Percentiles rank a stretch among this genome's conserved stretches.
Evolutionary conservation across 2,113 vertebrate genomes (phyloP).

Genomic region (Taurulus bubalis): DNA sequence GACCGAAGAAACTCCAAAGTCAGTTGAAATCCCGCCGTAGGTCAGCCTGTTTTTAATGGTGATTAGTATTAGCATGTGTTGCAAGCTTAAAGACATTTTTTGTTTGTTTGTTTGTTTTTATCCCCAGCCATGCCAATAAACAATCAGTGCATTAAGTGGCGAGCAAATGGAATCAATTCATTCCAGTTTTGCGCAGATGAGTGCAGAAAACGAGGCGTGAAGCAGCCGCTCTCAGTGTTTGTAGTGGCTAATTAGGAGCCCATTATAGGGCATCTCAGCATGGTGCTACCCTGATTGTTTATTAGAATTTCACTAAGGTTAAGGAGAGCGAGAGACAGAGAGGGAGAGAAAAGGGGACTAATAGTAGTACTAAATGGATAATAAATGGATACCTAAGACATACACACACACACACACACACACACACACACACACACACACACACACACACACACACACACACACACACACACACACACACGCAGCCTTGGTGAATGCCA

Average conservation of each 20-base stretch:
- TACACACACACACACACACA: slow-evolving; percentile 44
- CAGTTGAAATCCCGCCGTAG: slow-evolving; percentile 34
- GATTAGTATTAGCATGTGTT: slow-evolving; percentile 68
- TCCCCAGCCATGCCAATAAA: slow-evolving; percentile 75
- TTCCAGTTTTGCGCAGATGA: slow-evolving; percentile 82
- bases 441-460: slow-evolving; percentile 51
- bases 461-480: slow-evolving; percentile 55
- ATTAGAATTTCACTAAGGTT: slow-evolving; percentile 79
- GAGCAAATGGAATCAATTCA: slow-evolving; percentile 83
- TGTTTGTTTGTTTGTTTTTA: slow-evolving; percentile 73
- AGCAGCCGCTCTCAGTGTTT: slow-evolving; percentile 77
- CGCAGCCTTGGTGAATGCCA: slow-evolving; percentile 64
- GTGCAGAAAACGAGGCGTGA: slow-evolving; percentile 83
- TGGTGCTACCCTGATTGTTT: slow-evolving; percentile 79
- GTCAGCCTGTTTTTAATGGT: slow-evolving; percentile 57
- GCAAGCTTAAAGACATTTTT: slow-evolving; percentile 63
- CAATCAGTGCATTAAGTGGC: slow-evolving; percentile 81
- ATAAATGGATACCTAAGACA: slow-evolving; percentile 73
- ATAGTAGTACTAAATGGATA: slow-evolving; percentile 79
- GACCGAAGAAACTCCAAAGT: slow-evolving; percentile 59
- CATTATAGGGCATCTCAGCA: slow-evolving; percentile 80
- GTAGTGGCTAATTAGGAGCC: slow-evolving; percentile 81
- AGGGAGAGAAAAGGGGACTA: slow-evolving; percentile 57
- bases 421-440: slow-evolving; percentile 51
- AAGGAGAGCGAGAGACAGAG: slow-evolving; percentile 49